phyloP scores from a whole-genome alignment of 53 echinoderm and acorn worm species.

The Echinometra lucunter region DNA sequence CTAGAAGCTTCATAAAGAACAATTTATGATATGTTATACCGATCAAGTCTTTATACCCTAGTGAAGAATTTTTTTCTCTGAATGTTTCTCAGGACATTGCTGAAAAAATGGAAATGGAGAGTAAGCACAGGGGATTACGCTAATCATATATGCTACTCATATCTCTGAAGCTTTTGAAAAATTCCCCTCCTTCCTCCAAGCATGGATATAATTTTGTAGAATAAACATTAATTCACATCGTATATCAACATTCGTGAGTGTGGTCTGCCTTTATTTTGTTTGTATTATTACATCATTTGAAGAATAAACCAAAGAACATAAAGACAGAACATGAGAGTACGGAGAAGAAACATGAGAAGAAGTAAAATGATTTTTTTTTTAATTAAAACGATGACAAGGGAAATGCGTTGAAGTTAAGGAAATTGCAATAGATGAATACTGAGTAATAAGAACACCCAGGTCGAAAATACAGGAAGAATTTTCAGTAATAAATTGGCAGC shows the following conservation, averaged over 20 bases:
- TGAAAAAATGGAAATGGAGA: background rate
- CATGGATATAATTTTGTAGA: background rate
- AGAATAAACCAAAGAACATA: background rate
- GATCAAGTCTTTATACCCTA: background rate
- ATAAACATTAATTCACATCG: constrained; percentile 20
- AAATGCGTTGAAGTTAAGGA: background rate
- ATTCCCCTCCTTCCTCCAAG: background rate
- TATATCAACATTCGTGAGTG: background rate
- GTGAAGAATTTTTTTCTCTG: background rate
- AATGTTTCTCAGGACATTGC: background rate
- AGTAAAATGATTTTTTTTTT: background rate
- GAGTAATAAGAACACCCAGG: background rate
- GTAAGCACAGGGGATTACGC: background rate
- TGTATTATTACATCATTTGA: background rate
- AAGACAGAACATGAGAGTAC: background rate
- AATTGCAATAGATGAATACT: background rate
- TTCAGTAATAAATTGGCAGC: background rate
- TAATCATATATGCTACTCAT: background rate
- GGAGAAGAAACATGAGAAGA: background rate
- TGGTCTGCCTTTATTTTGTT: constrained; percentile 1
- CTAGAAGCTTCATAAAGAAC: background rate
- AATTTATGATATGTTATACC: background rate
- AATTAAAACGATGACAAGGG: background rate
- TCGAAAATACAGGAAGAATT: background rate
- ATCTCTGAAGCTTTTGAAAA: background rate